Evolutionary conservation across 2,113 vertebrate species (phyloP), one percentile per base, ranked within the genome.

Genomic region (Hoplias malabaricus): DNA sequence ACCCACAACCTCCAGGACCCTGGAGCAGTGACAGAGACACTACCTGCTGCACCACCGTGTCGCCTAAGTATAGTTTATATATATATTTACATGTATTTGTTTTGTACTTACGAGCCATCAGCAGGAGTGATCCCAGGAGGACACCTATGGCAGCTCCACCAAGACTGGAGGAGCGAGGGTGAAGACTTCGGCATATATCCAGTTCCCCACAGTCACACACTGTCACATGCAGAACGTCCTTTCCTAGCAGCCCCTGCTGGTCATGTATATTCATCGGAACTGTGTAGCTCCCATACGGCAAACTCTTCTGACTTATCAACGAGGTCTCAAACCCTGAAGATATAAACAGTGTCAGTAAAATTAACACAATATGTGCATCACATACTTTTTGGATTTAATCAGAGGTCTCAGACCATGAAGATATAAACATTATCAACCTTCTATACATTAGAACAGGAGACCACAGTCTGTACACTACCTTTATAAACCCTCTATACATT

Each of bases 211-310:
- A 96, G 59, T 86, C 76, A 54, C 94, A 96, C 66, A 95, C 46
- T 1, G 42, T 68, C 29, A 94, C 70, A 0, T 75, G 5, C 3
- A 94, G 21, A 0, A 31, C 84, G 2, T 91, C 83, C 23, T 34
- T 23, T 31, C 21, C 76, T 1, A 0, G 46, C 11, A 74, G 0
- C 3, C 89, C 90, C 80, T 94, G 94, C 10, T 89, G 89, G 69
- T 96, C 95, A 31, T 75, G 63, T 27, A 95, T 88, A 19, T 69
- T 19, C 54, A 96, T 9, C 0, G 91, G 92, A 59, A 96, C 81
- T 0, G 74, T 77, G 82, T 94, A 94, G 43, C 88, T 90, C 2
- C 90, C 93, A 1, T 66, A 86, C 0, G 87, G 70, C 50, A 96
- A 91, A 3, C 9, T 48, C 76, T 56, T 86, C 56, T 70, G 29